phyloP scores from a whole-genome alignment of 2,113 vertebrate genomes.

The Entosphenus tridentatus region DNA sequence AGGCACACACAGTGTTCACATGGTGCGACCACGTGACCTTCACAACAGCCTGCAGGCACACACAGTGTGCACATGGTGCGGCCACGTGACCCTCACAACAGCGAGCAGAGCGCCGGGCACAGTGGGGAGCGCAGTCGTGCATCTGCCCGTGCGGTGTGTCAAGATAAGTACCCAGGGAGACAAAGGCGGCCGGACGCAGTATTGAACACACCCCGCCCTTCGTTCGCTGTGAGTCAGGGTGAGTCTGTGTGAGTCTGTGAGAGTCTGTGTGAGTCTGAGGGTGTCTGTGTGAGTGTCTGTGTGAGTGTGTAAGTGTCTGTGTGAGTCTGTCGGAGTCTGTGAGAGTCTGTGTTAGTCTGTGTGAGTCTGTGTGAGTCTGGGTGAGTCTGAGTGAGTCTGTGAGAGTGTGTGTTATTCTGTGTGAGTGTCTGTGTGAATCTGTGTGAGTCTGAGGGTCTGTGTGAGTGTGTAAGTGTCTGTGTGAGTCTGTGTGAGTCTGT shows the following conservation, averaged over 20 bases:
- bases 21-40: no score
- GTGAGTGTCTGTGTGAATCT: background rate
- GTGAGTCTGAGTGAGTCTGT: background rate
- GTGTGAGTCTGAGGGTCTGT: background rate
- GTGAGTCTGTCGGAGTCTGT: no score
- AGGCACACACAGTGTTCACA: no score
- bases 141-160: no score
- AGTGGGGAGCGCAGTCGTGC: no score
- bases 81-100: no score
- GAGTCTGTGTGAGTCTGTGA: background rate
- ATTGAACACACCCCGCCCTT: no score
- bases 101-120: no score
- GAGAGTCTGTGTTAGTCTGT: background rate
- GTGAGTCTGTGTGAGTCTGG: background rate
- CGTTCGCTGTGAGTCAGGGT: background rate
- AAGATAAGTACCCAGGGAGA: no score
- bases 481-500: background rate
- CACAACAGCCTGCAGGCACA: no score
- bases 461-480: background rate
- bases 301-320: background rate
- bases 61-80: no score
- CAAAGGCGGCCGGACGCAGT: no score
- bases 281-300: background rate
- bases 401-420: background rate
- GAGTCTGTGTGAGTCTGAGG: background rate